Conservation (phyloP, 2,113 vertebrate genomes). For the Tinamus guttatus region DNA sequence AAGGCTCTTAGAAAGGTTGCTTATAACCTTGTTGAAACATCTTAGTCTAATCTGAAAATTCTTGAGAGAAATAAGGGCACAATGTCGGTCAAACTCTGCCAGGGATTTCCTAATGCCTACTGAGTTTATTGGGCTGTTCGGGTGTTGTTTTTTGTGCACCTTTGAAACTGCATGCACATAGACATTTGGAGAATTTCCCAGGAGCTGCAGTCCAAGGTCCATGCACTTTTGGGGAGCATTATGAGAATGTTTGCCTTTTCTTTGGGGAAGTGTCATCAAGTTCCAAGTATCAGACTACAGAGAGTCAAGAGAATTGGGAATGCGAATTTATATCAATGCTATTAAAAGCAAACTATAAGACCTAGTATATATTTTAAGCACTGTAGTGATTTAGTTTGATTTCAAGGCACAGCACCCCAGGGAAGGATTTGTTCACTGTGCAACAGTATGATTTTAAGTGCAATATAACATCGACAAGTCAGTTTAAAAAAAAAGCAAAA, state of each 20-base stretch:
- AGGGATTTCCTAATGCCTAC: not conserved
- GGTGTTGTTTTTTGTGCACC: not conserved
- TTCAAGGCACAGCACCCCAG: not conserved
- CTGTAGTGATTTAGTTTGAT: not conserved
- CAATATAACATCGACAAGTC: not conserved
- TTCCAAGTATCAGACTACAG: accelerated
- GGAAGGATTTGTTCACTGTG: not conserved
- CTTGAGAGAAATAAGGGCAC: not conserved
- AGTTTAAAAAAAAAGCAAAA: not conserved
- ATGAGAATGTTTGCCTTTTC: not conserved
- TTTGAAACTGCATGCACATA: not conserved
- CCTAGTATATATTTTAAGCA: not conserved
- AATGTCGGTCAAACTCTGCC: not conserved
- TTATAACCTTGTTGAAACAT: not conserved
- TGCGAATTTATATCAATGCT: not conserved
- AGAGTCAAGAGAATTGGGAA: not conserved
- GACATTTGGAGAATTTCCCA: not conserved
- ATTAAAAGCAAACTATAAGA: not conserved
- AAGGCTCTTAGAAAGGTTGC: not conserved
- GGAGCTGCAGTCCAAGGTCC: not conserved
- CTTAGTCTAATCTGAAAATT: not conserved
- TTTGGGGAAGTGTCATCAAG: not conserved
- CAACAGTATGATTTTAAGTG: conserved; percentile 2
- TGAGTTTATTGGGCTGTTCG: not conserved
- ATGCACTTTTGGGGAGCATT: not conserved